These are phyloP conservation scores for Branchellion lobata DNA, from an alignment of 2,888 invertebrate genomes.

Conservation along the genomic window DNA sequence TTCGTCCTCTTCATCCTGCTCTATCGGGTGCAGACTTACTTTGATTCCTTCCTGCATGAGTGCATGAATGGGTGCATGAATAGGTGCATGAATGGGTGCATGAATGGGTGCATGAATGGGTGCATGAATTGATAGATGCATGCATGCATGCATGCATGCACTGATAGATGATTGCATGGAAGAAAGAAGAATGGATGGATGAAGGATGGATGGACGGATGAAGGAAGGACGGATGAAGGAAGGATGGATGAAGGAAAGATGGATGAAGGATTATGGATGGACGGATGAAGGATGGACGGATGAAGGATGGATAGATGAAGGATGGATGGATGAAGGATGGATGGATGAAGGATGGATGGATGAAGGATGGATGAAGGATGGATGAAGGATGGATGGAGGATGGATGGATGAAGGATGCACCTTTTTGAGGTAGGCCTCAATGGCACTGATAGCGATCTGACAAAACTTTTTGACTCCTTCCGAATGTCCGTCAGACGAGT, in stretches of 20 bases:
- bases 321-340: neutral
- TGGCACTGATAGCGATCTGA: constrained; percentile 50
- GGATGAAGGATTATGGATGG: neutral
- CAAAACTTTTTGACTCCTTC: constrained; percentile 54
- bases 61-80: no score
- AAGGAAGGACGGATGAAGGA: neutral
- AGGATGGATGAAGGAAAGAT: no score
- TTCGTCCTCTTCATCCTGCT: constrained; percentile 45
- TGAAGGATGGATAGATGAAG: no score
- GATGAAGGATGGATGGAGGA: neutral
- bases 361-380: no score
- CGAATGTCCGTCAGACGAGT: constrained; percentile 42
- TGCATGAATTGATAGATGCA: no score
- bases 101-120: no score
- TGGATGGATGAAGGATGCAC: neutral
- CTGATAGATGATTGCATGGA: no score
- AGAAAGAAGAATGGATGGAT: no score
- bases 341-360: neutral
- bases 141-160: no score
- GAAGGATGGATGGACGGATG: no score
- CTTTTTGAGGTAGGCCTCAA: constrained; percentile 42
- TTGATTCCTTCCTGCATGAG: neutral
- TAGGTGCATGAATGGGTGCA: no score
- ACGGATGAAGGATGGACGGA: neutral
- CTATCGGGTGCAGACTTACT: constrained; percentile 37